Conservation (phyloP, 2,888 invertebrate species). For the Andrena haemorrhoa region DNA sequence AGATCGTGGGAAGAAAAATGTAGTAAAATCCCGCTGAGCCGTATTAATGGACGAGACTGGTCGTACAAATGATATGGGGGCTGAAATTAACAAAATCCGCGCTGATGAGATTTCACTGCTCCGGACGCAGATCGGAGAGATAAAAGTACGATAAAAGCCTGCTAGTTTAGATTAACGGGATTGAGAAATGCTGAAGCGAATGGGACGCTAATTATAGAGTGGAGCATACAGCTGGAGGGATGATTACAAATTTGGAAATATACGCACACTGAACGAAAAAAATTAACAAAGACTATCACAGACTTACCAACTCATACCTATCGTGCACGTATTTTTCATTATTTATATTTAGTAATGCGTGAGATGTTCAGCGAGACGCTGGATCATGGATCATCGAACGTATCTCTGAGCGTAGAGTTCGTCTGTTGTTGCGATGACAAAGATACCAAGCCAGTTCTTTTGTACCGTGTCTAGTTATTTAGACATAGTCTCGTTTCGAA, state of each 20-base stretch:
- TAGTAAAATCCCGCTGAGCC: background rate
- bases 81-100: conserved; percentile 13
- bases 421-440: conserved; percentile 31
- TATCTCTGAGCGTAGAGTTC: conserved; percentile 46
- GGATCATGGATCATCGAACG: conserved; percentile 4
- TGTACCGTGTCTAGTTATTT: conserved; percentile 63
- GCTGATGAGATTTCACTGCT: conserved; percentile 15
- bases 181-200: background rate
- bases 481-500: conserved; percentile 55
- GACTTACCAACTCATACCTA: background rate
- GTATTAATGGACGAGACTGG: background rate
- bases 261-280: no score
- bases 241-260: no score
- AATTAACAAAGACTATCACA: background rate
- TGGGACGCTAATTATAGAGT: background rate
- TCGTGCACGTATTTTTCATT: background rate
- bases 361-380: conserved; percentile 1
- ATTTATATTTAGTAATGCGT: background rate
- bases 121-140: background rate
- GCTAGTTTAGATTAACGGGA: conserved; percentile 15
- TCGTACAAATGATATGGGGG: background rate
- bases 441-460: conserved; percentile 53
- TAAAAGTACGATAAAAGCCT: background rate
- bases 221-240: no score
- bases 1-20: background rate